Evolutionary conservation across 2,113 vertebrate genomes (phyloP).

Genomic region (mouse (Mus musculus)): DNA sequence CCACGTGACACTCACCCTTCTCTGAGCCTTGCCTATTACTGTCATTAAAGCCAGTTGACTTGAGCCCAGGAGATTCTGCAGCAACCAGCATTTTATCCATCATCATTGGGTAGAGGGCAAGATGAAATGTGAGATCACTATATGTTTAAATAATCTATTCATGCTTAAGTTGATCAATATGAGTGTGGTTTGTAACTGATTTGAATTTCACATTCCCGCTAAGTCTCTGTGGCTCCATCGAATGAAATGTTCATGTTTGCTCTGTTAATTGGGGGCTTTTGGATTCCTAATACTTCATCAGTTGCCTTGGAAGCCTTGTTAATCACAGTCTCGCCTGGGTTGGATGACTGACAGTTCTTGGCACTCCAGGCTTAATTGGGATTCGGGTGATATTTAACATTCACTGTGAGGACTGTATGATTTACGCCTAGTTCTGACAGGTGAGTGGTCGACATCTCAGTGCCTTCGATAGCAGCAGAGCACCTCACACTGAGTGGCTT

Average conservation of each 20-base stretch:
- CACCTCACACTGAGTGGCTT: not conserved
- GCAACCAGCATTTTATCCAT: not conserved
- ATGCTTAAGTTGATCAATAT: not conserved
- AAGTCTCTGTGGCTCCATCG: fast-evolving
- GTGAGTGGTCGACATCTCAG: not conserved
- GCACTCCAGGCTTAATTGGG: not conserved
- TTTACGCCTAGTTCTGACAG: not conserved
- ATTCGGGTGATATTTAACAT: conserved; percentile 1
- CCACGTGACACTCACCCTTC: fast-evolving
- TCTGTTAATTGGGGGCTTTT: not conserved
- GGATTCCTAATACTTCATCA: not conserved
- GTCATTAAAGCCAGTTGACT: not conserved
- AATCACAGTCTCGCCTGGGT: not conserved
- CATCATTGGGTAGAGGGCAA: not conserved
- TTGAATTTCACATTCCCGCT: not conserved
- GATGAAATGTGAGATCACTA: not conserved
- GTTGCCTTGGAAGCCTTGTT: not conserved
- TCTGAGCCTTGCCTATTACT: not conserved
- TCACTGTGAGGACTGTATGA: not conserved
- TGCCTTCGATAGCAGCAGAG: not conserved
- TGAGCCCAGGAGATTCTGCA: not conserved
- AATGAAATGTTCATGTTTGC: not conserved
- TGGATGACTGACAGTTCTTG: not conserved
- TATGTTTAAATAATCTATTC: not conserved
- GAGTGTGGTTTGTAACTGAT: not conserved